phyloP scores from a whole-genome alignment of 2,113 vertebrate genomes.

The Azemiops feae region DNA sequence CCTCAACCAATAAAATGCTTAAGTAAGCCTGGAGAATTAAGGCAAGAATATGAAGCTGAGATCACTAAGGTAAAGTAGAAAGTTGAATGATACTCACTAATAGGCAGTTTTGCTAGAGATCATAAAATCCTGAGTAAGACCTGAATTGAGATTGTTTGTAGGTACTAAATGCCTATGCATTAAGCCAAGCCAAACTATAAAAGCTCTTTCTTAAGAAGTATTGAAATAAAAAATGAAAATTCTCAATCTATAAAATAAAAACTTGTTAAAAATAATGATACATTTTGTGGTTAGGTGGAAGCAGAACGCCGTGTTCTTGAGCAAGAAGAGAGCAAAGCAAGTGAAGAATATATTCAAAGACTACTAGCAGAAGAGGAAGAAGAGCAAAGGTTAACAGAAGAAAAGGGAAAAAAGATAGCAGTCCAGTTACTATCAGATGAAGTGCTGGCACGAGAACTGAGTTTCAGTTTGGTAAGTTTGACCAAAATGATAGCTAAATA shows the following conservation, averaged over 20 bases:
- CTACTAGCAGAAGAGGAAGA: conserved; percentile 83
- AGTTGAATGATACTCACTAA: not conserved
- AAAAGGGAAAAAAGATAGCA: conserved; percentile 69
- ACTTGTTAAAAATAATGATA: not conserved
- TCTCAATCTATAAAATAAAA: not conserved
- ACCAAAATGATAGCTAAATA: not conserved
- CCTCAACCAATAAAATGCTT: conserved; percentile 62
- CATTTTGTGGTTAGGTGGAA: conserved; percentile 70
- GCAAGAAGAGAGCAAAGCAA: conserved; percentile 84
- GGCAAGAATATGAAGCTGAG: conserved; percentile 79
- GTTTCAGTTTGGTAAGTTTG: conserved; percentile 77
- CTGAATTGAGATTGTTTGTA: not conserved
- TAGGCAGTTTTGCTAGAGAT: not conserved
- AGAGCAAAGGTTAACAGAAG: conserved; percentile 67
- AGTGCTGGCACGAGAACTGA: conserved; percentile 80
- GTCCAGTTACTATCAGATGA: conserved; percentile 82
- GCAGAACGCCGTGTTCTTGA: conserved; percentile 80
- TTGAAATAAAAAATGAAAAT: not conserved
- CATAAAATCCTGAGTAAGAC: not conserved
- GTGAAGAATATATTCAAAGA: conserved; percentile 84
- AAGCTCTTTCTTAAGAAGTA: not conserved
- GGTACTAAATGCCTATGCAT: not conserved
- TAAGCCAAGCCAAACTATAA: not conserved
- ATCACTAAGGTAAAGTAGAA: conserved; percentile 72
- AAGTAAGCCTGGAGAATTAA: conserved; percentile 77